Evolutionary conservation across 2,113 vertebrate species (phyloP).

Genomic region (Regulus satrapa): DNA sequence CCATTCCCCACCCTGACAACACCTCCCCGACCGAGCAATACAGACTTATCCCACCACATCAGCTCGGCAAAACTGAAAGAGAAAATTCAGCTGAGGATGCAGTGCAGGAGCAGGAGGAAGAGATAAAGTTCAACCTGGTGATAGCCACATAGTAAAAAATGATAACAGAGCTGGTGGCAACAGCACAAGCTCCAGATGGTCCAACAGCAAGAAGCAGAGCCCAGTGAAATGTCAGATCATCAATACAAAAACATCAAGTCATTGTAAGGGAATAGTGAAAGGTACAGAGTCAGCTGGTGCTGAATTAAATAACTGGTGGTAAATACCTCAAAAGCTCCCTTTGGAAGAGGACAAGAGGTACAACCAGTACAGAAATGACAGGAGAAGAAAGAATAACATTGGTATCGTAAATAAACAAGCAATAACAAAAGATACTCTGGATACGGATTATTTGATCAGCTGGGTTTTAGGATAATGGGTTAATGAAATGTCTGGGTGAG

Average conservation of each 20-base stretch:
- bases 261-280: not conserved
- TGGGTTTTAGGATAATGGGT: not conserved
- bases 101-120: not conserved
- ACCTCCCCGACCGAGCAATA: not conserved
- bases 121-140: constrained; percentile 26
- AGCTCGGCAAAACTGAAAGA: not conserved
- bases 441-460: not conserved
- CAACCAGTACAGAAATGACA: not conserved
- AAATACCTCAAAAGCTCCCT: not conserved
- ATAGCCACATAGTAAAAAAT: not conserved
- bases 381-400: not conserved
- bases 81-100: not conserved
- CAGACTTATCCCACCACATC: not conserved
- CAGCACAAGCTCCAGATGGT: constrained; percentile 1
- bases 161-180: not conserved
- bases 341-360: not conserved
- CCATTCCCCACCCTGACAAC: not conserved
- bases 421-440: not conserved
- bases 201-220: not conserved
- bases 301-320: not conserved
- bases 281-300: not conserved
- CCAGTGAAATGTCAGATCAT: not conserved
- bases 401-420: not conserved
- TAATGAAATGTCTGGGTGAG: constrained; percentile 15
- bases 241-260: not conserved